Evolutionary conservation across 2,113 vertebrate species (phyloP).

Genomic region (Alexandromys fortis): DNA sequence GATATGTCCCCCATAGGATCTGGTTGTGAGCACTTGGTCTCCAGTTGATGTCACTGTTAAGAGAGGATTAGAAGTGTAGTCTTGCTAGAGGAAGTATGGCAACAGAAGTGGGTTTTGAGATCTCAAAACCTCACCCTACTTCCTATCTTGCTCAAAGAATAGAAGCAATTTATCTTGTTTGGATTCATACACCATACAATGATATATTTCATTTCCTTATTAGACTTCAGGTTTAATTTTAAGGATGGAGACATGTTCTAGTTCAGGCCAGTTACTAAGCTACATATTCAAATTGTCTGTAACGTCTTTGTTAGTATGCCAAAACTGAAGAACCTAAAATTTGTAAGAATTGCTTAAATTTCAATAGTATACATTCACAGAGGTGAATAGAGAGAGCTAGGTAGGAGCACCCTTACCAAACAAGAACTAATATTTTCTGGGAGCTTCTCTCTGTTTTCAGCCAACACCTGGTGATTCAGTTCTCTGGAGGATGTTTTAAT

Average conservation of each 20-base stretch:
- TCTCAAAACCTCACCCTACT: not conserved
- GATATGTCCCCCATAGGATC: not conserved
- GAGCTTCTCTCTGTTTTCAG: not conserved
- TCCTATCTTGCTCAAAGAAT: constrained; percentile 5
- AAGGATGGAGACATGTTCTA: not conserved
- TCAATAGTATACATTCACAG: constrained; percentile 16
- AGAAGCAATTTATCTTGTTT: constrained; percentile 42
- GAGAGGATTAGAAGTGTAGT: not conserved
- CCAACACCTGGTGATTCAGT: not conserved
- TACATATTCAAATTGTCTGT: not conserved
- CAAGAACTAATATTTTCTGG: not conserved
- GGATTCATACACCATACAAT: not conserved
- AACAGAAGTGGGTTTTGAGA: not conserved
- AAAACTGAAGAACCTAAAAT: constrained; percentile 43
- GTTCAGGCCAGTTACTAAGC: not conserved
- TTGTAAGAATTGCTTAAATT: constrained; percentile 24
- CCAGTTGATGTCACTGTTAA: not conserved
- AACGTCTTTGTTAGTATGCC: not conserved
- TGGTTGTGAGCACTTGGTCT: not conserved
- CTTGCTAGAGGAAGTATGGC: not conserved
- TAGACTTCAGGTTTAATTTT: constrained; percentile 35
- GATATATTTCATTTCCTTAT: not conserved
- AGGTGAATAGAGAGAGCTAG: not conserved
- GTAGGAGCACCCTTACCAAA: not conserved
- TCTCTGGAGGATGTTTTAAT: constrained; percentile 42